These are phyloP conservation scores for Eugnorisma glareosa DNA, from an alignment of 2,888 invertebrate genomes.

Conservation along the genomic window DNA sequence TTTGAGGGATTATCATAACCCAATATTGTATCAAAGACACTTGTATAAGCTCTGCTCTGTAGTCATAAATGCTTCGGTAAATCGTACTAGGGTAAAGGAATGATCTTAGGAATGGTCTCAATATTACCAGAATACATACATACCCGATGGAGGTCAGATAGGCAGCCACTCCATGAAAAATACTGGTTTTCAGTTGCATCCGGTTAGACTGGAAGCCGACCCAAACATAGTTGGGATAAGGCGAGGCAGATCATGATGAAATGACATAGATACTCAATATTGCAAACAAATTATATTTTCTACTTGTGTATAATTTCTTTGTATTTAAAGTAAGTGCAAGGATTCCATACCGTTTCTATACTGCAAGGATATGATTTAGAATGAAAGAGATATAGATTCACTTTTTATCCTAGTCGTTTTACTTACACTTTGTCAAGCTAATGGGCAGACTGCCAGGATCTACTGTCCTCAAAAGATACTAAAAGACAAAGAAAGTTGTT, in stretches of 20 bases:
- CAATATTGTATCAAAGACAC: slow-evolving; percentile 42
- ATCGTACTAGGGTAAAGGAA: neutral
- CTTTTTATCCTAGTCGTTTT: neutral
- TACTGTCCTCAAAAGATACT: neutral
- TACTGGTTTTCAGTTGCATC: neutral
- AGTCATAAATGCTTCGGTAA: slow-evolving; percentile 11
- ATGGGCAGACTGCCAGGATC: neutral
- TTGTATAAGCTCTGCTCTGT: slow-evolving; percentile 13
- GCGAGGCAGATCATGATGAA: neutral
- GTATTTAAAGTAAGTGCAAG: neutral
- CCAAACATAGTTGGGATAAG: neutral
- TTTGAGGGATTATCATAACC: slow-evolving; percentile 53
- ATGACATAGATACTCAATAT: neutral
- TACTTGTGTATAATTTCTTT: neutral
- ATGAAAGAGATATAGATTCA: neutral
- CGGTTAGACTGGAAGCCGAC: neutral
- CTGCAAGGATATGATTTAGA: neutral
- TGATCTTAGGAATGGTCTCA: neutral
- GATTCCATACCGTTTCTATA: neutral
- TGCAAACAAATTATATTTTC: neutral
- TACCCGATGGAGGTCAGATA: neutral
- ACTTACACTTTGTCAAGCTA: neutral
- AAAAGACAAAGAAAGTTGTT: neutral
- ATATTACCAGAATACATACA: neutral
- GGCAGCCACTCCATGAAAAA: neutral